Base-by-base conservation (phyloP, 2,888 invertebrate species). In the Hetaerina titia region DNA sequence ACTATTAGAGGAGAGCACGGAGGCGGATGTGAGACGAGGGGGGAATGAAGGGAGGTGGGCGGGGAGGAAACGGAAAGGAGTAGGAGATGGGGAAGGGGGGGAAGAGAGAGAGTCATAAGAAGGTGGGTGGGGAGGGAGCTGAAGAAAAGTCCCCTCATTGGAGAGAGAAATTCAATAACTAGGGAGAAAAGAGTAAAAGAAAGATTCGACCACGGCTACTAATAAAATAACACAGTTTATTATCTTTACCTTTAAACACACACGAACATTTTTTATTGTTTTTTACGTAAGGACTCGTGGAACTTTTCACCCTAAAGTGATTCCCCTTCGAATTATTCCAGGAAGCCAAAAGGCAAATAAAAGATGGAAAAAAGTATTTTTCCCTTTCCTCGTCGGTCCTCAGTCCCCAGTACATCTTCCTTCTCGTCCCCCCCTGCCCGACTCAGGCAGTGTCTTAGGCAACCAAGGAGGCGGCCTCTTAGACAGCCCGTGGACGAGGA, bases 111-210 rank as follows among this genome's bases (percentile, higher is more conserved):
- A 45, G 45, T 22, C 22, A n/a, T 9, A n/a, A 13, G 69, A 69
- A 13, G 15, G 7, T 22, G 69, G 15, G n/a, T 19, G 15, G n/a
- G 69, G 0, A n/a, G n/a, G 15, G 69, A 69, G 15, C 22, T 8
- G 19, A 88, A 45, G 45, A 88, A 88, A 56, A 88, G 9, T n/a
- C 56, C 57, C n/a, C 4, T 31, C 89, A 13, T 15, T 22, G 57
- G 9, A 6, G 22, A n/a, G n/a, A 89, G 89, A 89, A 57, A 56
- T 89, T 89, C 89, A 89, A 89, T 89, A 57, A 56, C 89, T 89
- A 22, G 89, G 57, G 57, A 13, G n/a, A 8, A 57, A 89, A 89
- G 57, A 22, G 13, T 22, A 69, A 57, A 57, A 58, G 1, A 22
- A 57, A 89, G n/a, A 89, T 22, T 22, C 19, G 58, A 58, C n/a